phyloP scores from a whole-genome alignment of 2,113 vertebrate species.

The Spheniscus mendiculus region DNA sequence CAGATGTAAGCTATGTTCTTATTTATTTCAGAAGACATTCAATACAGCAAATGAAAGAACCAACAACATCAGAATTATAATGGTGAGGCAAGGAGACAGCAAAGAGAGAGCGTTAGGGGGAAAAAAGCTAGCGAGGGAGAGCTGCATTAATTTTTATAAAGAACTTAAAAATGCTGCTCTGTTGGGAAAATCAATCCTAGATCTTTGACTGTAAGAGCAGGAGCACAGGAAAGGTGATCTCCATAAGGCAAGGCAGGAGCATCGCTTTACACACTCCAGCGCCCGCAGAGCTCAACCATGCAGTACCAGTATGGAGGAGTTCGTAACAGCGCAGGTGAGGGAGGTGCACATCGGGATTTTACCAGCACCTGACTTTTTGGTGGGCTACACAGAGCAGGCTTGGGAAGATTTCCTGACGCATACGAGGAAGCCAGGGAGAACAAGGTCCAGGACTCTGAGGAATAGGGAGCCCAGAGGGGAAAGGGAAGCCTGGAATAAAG shows the following conservation, averaged over 20 bases:
- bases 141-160: neutral
- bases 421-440: neutral
- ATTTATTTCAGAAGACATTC: slow-evolving; percentile 31
- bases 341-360: neutral
- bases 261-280: accelerated
- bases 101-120: neutral
- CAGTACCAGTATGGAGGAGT: accelerated
- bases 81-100: neutral
- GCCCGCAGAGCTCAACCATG: accelerated
- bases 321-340: accelerated
- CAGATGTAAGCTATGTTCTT: slow-evolving; percentile 6
- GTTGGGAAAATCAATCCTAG: neutral
- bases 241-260: neutral
- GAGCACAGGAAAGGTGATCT: neutral
- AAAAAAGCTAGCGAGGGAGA: neutral
- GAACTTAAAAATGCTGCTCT: neutral
- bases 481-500: neutral
- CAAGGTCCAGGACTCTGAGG: neutral
- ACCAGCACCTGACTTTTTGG: neutral
- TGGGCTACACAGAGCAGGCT: neutral
- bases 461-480: neutral
- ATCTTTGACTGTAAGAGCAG: neutral
- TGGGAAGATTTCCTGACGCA: neutral
- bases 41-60: neutral
- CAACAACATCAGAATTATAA: neutral